phyloP scores from a whole-genome alignment of 1,140 invertebrate genomes.

The Heliconius congener region DNA sequence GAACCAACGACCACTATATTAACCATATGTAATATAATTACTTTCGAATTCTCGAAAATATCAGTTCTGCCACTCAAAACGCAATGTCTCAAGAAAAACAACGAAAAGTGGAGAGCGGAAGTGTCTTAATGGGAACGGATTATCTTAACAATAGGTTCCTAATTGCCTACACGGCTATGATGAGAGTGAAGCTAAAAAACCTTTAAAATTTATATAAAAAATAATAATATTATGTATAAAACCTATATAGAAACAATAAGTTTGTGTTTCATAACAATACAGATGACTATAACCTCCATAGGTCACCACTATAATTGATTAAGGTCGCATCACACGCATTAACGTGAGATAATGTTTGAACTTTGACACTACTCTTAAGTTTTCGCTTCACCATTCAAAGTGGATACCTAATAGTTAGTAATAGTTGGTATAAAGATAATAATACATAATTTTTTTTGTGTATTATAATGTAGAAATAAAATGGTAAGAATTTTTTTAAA shows the following conservation, averaged over 20 bases:
- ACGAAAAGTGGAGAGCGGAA: too few species aligned
- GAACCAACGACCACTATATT: too few species aligned
- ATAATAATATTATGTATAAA: background rate
- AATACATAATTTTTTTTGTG: background rate
- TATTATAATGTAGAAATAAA: background rate
- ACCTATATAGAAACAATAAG: conserved; percentile 3
- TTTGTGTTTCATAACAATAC: conserved; percentile 10
- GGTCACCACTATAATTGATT: conserved; percentile 78
- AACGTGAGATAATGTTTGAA: conserved; percentile 79
- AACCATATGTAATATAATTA: too few species aligned
- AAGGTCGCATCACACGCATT: conserved; percentile 69
- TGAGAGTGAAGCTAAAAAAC: too few species aligned
- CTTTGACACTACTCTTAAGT: conserved; percentile 71
- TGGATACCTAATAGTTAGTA: conserved; percentile 35
- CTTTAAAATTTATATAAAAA: background rate
- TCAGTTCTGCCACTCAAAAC: too few species aligned
- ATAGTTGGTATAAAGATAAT: background rate
- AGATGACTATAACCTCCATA: conserved; percentile 43
- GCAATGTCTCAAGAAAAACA: too few species aligned
- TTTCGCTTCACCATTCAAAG: conserved; percentile 59
- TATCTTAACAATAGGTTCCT: too few species aligned
- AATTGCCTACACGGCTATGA: too few species aligned
- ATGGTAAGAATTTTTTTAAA: too few species aligned
- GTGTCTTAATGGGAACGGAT: too few species aligned
- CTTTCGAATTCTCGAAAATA: too few species aligned